Conservation (phyloP, 2,113 vertebrate genomes). For the Chelonoidis abingdonii region DNA sequence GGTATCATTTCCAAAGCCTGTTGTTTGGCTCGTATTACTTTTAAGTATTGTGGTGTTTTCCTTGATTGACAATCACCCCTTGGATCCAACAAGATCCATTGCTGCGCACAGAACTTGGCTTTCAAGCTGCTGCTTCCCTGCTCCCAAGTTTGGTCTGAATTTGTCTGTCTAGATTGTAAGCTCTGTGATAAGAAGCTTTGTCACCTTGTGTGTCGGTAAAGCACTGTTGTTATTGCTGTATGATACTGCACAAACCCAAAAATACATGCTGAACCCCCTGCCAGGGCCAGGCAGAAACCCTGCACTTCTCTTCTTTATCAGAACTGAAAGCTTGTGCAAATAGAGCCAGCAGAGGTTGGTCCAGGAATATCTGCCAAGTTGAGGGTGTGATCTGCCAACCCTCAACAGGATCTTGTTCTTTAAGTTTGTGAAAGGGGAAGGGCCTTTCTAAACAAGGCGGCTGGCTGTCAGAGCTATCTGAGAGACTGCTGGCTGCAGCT, state of each 20-base stretch:
- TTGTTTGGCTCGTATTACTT: background rate
- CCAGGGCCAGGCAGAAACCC: accelerated
- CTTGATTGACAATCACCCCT: background rate
- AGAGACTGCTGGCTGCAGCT: constrained; percentile 33
- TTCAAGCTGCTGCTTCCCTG: accelerated
- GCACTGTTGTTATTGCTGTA: accelerated
- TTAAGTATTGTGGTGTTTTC: background rate
- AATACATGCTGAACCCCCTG: background rate
- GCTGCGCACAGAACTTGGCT: background rate
- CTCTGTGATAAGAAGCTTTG: accelerated
- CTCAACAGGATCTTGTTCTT: constrained; percentile 33
- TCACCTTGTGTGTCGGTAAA: accelerated
- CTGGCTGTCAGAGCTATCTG: background rate
- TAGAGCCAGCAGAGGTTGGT: background rate
- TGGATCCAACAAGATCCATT: accelerated
- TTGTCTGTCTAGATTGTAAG: accelerated
- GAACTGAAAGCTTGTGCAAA: background rate
- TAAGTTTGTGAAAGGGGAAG: background rate
- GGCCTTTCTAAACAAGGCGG: background rate
- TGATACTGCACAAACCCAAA: accelerated
- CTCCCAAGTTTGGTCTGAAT: accelerated
- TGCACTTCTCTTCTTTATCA: accelerated
- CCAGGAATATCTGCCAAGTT: constrained; percentile 24
- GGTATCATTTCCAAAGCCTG: background rate
- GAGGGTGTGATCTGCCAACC: background rate